phyloP scores from a whole-genome alignment of 2,888 invertebrate genomes.

The Eueremaeus valkanovi region DNA sequence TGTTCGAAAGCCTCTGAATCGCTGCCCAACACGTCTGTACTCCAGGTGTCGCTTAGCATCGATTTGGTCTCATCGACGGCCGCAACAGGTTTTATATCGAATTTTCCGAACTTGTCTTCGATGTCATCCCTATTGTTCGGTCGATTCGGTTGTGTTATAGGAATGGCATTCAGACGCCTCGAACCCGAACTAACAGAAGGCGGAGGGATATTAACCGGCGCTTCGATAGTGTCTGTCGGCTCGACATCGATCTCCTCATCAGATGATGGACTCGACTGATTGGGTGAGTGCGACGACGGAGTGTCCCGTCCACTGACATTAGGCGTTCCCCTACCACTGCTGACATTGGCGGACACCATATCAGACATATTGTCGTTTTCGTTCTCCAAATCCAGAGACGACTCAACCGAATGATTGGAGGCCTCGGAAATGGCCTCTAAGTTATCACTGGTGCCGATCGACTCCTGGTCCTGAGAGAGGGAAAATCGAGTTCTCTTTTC shows the following conservation, averaged over 20 bases:
- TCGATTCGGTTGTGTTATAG: constrained; percentile 20
- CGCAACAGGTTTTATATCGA: constrained; percentile 75
- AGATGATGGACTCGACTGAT: constrained; percentile 33
- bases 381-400: constrained; percentile 66
- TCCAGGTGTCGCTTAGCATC: constrained; percentile 97
- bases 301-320: constrained; percentile 96
- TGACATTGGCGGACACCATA: constrained; percentile 91
- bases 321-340: constrained; percentile 74
- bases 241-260: constrained; percentile 46
- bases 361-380: constrained; percentile 89
- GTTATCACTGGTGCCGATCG: constrained; percentile 68
- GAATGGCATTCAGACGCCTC: constrained; percentile 1
- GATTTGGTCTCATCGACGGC: constrained; percentile 92
- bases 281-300: constrained; percentile 72
- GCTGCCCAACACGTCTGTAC: constrained; percentile 93
- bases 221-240: constrained; percentile 45
- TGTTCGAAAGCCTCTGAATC: constrained; percentile 91
- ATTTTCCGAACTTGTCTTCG: constrained; percentile 97
- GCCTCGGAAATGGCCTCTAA: constrained; percentile 92
- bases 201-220: neutral
- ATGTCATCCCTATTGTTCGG: constrained; percentile 76
- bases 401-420: constrained; percentile 87
- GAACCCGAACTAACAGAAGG: neutral
- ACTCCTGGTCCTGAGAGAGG: constrained; percentile 75
- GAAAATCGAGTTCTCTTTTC: constrained; percentile 64